Base-by-base conservation (phyloP, 1,140 invertebrate species). In the Ectropis grisescens region DNA sequence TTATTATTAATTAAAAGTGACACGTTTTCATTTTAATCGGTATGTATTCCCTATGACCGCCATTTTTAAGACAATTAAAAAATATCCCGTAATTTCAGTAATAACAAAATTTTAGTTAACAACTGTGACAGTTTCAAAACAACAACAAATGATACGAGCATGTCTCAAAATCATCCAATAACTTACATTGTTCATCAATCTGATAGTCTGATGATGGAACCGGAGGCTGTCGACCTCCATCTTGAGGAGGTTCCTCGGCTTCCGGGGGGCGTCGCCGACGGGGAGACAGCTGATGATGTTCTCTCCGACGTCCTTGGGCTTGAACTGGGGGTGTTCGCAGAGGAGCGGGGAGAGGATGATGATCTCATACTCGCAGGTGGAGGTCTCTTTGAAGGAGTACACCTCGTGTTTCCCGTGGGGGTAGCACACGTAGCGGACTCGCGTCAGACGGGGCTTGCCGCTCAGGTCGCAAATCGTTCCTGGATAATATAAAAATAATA, bases 331-430 rank as follows among this genome's bases (percentile, higher is more conserved):
- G 86, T 98, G 96, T 31, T 82, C 75, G 67, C 97, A 99, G 0
- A 98, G 82, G 7, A 91, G 69, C 1, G 93, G 90, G 1, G 95
- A 93, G 3, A 97, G 81, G 6, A 97, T 90, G 13, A 96, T 87
- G 6, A 93, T 89, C 81, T 97, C 94, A 76, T 99, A 99, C 81
- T 96, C 93, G 66, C 97, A 99, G 0, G 92, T 96, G 0, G 93
- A 92, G 0, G 89, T 92, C 82, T 99, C 97, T 64, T 97, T 96
- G 16, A 98, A 84, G 0, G 94, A 94, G 65, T 93, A 95, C 8
- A 98, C 89, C 57, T 98, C 95, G 54, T 97, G 93, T 52, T 93
- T 93, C n/a, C 91, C 90, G 54, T 91, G 88, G 12, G 85, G 85
- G 59, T 92, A 94, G 68, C 94, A 97, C 0, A 96, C 91, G 64